phyloP scores from a whole-genome alignment of 1,140 invertebrate genomes.

The Phymorhynchus buccinoides region DNA sequence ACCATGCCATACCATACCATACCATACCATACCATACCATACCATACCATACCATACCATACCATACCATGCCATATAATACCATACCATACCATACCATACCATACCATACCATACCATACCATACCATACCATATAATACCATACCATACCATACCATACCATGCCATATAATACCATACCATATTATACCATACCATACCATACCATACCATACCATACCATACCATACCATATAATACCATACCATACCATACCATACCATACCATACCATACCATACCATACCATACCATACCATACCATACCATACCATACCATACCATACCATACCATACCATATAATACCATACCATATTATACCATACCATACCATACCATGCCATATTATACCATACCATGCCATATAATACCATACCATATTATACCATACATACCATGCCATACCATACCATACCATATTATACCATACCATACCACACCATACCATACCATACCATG shows the following conservation, averaged over 20 bases:
- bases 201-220: slow-evolving; percentile 37
- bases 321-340: too few relatives aligned
- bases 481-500: too few relatives aligned
- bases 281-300: not conserved
- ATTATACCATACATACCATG: too few relatives aligned
- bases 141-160: too few relatives aligned
- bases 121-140: slow-evolving; percentile 47
- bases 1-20: slow-evolving; percentile 53
- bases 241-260: too few relatives aligned
- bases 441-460: too few relatives aligned
- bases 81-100: slow-evolving; percentile 53
- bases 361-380: too few relatives aligned
- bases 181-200: slow-evolving; percentile 44
- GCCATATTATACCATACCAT: not conserved
- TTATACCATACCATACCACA: too few relatives aligned
- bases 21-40: slow-evolving; percentile 51
- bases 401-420: not conserved
- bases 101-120: slow-evolving; percentile 52
- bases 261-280: not conserved
- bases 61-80: slow-evolving; percentile 47
- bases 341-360: not conserved
- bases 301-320: not conserved
- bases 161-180: not conserved
- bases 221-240: slow-evolving; percentile 5
- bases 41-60: slow-evolving; percentile 51